Conservation (phyloP, 64 coral and sea anemone genomes). For the Porites australiensis region DNA sequence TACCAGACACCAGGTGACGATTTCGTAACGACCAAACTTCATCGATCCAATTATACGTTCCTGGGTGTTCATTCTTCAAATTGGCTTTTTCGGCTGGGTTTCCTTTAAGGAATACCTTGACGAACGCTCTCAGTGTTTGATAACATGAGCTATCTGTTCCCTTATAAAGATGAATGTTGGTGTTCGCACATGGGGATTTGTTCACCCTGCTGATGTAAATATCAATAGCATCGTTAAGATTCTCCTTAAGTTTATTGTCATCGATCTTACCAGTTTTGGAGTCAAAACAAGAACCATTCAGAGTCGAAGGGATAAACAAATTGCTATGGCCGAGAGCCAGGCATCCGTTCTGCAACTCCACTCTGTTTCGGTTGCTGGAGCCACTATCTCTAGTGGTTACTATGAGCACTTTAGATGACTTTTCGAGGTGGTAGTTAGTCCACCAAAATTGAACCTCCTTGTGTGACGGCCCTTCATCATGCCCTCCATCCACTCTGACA, state of each 20-base stretch:
- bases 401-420: constrained; percentile 21
- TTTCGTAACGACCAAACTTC: constrained; percentile 27
- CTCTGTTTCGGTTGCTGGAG: constrained; percentile 56
- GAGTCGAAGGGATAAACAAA: constrained; percentile 65
- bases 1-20: neutral
- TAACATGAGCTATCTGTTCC: constrained; percentile 19
- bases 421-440: constrained; percentile 65
- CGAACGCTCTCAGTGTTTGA: neutral
- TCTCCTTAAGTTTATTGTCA: constrained; percentile 53
- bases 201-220: constrained; percentile 71
- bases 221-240: constrained; percentile 75
- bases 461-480: constrained; percentile 56
- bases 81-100: neutral
- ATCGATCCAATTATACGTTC: constrained; percentile 1
- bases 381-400: constrained; percentile 66
- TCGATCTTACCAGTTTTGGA: constrained; percentile 40
- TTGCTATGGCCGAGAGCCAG: constrained; percentile 27
- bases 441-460: constrained; percentile 71
- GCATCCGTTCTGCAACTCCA: constrained; percentile 68
- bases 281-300: constrained; percentile 73
- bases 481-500: constrained; percentile 55
- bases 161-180: constrained; percentile 54
- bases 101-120: constrained; percentile 7
- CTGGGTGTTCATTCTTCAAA: constrained; percentile 21
- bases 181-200: constrained; percentile 44